Percentiles rank a stretch among this genome's conserved stretches.
These are phyloP conservation scores for Ceratotherium simum DNA, from an alignment of 2,113 vertebrate species.

Conservation along the genomic window DNA sequence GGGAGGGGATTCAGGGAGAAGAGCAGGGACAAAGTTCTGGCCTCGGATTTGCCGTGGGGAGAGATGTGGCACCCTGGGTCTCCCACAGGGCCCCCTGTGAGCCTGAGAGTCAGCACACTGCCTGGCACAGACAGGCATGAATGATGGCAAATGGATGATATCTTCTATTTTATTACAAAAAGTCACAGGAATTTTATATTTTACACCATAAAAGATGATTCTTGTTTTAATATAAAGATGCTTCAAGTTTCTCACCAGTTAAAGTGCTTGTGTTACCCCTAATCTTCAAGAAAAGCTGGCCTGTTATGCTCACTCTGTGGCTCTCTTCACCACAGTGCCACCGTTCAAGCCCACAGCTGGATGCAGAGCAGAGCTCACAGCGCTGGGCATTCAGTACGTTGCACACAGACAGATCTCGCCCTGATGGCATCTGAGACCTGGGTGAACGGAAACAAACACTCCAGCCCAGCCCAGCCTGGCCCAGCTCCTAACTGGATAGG, in stretches of 20 bases:
- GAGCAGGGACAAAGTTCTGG: background rate
- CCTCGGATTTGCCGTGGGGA: background rate
- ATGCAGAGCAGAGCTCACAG: background rate
- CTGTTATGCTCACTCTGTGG: accelerated
- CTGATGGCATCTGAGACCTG: background rate
- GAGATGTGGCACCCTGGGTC: background rate
- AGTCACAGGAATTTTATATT: background rate
- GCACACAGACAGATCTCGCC: background rate
- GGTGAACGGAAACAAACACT: background rate
- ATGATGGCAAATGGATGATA: background rate
- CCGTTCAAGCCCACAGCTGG: accelerated
- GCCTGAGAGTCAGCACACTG: background rate
- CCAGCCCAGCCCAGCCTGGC: background rate
- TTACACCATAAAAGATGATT: background rate
- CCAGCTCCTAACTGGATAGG: accelerated
- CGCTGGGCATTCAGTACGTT: background rate
- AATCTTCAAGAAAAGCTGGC: background rate
- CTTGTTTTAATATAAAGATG: background rate
- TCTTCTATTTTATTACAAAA: background rate
- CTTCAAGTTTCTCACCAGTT: background rate
- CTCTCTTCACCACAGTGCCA: accelerated
- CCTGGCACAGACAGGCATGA: accelerated
- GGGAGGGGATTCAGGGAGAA: background rate
- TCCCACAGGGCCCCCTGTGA: background rate
- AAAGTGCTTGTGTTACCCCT: background rate